These are phyloP conservation scores for Oligia strigilis DNA, from an alignment of 2,888 invertebrate species.

Conservation along the genomic window DNA sequence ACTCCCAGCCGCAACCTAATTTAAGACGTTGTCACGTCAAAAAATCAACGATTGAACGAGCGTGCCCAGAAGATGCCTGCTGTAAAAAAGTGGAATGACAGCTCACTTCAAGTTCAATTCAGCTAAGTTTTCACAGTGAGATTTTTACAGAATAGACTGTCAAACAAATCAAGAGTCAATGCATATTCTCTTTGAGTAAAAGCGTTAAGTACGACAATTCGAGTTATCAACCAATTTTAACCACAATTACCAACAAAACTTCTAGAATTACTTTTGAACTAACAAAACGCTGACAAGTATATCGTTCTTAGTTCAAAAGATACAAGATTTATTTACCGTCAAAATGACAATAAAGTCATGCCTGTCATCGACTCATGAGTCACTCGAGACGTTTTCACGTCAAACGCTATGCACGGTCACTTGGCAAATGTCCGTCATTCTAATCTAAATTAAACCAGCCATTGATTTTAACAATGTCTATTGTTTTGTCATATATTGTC, in stretches of 20 bases:
- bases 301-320: conserved; percentile 28
- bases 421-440: conserved; percentile 57
- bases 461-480: conserved; percentile 53
- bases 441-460: conserved; percentile 53
- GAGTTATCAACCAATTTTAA: not conserved
- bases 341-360: conserved; percentile 31
- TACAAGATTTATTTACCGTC: conserved; percentile 35
- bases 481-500: conserved; percentile 40
- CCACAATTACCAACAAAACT: conserved; percentile 8
- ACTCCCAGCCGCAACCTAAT: no score
- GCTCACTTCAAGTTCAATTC: not conserved
- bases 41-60: no score
- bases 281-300: conserved; percentile 34
- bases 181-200: no score
- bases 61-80: not conserved
- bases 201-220: not conserved
- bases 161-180: no score
- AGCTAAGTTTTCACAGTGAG: not conserved
- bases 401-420: conserved; percentile 38
- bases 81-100: not conserved
- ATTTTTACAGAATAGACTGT: not conserved
- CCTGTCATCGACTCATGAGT: conserved; percentile 42
- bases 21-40: no score
- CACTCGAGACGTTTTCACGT: conserved; percentile 38
- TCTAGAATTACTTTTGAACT: conserved; percentile 33